Evolutionary conservation across 1,140 invertebrate genomes (phyloP), one percentile per base, ranked within the genome.

Genomic region (Megalonaias nervosa): DNA sequence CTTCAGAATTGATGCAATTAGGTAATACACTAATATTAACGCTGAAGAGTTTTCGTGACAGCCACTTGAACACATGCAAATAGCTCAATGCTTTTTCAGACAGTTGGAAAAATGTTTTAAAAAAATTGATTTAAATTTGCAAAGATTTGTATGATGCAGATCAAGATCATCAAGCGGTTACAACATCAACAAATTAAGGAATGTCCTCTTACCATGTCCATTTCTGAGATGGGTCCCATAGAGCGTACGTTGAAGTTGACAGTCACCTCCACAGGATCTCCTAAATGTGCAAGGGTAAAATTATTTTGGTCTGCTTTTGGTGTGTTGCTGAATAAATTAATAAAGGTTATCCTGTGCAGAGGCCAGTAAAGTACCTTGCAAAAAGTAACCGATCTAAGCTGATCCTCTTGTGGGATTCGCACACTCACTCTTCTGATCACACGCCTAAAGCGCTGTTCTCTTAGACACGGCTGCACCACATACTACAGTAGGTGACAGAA

Each of bases 181-280:
- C 6, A 6, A 67, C 26, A 21, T 21, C n/a, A 21, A 17, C 16
- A 67, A 21, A 26, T 17, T 23, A 67, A 23, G 17, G n/a, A n/a
- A 9, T 16, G 6, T 26, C 48, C n/a, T 56, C 80, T 74, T 80
- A 87, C 95, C 97, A 98, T 98, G 85, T 98, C 96, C n/a, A 97
- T 91, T 90, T 98, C 97, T 0, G 96, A 98, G 56, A 98, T 95
- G 1, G 97, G 97, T 4, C 97, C 97, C 96, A 98, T 97, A 85
- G 96, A 97, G 82, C 97, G 92, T 76, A 98, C 97, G 59, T 97
- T 91, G 83, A 98, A 96, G 90, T 98, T 97, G 3, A 96, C 96
- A 85, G 95, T 93, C 13, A 98, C 95, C n/a, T 96, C 92, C 0
- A 96, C 97, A 1, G 97, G 96, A 74, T 93, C 92, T 60, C 95